These are phyloP conservation scores for Centropus bengalensis DNA, from an alignment of 2,113 vertebrate genomes.

Conservation along the genomic window DNA sequence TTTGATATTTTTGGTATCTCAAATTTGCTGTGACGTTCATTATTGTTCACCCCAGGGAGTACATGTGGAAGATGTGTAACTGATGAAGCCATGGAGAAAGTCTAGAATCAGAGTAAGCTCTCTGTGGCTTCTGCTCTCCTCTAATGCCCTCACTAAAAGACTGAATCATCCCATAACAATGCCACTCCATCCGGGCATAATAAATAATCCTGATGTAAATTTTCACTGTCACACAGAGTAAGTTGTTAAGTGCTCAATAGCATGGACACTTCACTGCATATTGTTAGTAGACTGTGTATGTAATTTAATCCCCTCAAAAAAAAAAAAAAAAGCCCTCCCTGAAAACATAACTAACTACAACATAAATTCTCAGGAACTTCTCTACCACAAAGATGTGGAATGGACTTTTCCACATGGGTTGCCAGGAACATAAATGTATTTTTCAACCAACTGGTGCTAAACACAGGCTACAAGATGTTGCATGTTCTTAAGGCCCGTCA, in stretches of 20 bases:
- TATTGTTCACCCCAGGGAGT: rapidly evolving
- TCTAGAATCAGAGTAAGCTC: background rate
- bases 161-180: background rate
- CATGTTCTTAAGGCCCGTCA: background rate
- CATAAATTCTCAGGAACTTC: background rate
- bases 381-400: background rate
- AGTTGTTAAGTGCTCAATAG: background rate
- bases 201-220: conserved; percentile 50
- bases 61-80: background rate
- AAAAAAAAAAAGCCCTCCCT: background rate
- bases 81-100: background rate
- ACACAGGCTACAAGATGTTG: background rate
- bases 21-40: background rate
- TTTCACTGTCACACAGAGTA: conserved; percentile 13
- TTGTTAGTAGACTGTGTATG: background rate
- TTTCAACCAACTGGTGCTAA: background rate
- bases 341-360: background rate
- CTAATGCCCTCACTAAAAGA: background rate
- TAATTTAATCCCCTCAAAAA: conserved; percentile 4
- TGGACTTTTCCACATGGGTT: background rate
- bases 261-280: background rate
- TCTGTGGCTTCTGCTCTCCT: background rate
- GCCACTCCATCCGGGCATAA: background rate
- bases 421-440: background rate
- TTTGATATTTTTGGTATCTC: background rate